phyloP scores from a whole-genome alignment of 2,888 invertebrate species.

The Lumbricus terrestris region DNA sequence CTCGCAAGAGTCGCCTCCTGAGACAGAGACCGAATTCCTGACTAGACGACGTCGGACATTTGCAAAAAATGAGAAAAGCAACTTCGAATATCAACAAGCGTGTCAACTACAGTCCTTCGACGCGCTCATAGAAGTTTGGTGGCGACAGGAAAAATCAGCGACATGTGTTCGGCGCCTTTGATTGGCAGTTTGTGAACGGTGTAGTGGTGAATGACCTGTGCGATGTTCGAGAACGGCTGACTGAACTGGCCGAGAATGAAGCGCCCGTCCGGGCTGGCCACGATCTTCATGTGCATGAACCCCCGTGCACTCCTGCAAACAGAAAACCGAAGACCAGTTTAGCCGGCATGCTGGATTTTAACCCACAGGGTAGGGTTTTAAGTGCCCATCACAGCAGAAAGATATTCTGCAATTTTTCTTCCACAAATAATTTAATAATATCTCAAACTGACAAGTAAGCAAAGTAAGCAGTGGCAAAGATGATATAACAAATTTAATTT shows the following conservation, averaged over 20 bases:
- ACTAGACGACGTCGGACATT: not conserved
- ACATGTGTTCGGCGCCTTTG: slow-evolving; percentile 58
- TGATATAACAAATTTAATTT: too few relatives aligned
- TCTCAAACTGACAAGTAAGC: not conserved
- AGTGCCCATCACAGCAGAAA: not conserved
- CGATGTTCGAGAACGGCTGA: slow-evolving; percentile 85
- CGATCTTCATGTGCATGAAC: slow-evolving; percentile 93
- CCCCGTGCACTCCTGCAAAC: slow-evolving; percentile 80
- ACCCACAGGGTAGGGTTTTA: slow-evolving; percentile 18
- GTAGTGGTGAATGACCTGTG: slow-evolving; percentile 92
- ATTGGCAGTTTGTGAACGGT: slow-evolving; percentile 89
- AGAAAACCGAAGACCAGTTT: not conserved
- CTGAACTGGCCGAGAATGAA: slow-evolving; percentile 90
- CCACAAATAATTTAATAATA: too few relatives aligned
- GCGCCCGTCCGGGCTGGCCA: slow-evolving; percentile 68
- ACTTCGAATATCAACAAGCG: not conserved
- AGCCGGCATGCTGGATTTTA: not conserved
- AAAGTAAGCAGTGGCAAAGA: too few relatives aligned
- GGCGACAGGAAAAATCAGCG: slow-evolving; percentile 21
- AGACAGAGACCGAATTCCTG: not conserved
- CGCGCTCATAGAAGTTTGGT: slow-evolving; percentile 22
- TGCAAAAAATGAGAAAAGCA: not conserved
- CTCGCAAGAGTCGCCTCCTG: not conserved
- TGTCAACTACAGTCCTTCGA: not conserved
- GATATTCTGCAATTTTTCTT: not conserved